Conservation (phyloP, 2,888 invertebrate genomes). For the Ommatoiulus sabulosus region DNA sequence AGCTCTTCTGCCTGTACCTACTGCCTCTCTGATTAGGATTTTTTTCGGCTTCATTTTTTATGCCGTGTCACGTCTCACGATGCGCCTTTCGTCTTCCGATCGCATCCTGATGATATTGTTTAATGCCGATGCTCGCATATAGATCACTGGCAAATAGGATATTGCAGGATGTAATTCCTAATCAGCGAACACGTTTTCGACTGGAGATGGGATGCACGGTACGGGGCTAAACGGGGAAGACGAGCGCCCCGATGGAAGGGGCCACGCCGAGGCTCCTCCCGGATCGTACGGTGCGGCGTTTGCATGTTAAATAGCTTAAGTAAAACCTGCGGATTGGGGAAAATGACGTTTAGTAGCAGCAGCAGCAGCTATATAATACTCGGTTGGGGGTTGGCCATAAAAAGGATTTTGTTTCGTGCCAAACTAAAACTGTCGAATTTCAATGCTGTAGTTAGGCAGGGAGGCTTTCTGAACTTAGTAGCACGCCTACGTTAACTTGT, state of each 20-base stretch:
- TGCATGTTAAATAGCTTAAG: background rate
- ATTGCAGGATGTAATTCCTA: constrained; percentile 48
- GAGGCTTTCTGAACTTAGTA: background rate
- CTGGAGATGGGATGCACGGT: background rate
- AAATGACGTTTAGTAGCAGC: background rate
- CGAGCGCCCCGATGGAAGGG: background rate
- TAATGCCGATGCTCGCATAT: constrained; percentile 15
- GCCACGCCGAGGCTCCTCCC: background rate
- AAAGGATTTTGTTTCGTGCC: background rate
- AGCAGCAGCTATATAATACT: background rate
- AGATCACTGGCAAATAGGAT: constrained; percentile 48
- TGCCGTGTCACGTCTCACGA: constrained; percentile 39
- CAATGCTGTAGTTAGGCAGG: background rate
- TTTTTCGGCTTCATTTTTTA: constrained; percentile 35
- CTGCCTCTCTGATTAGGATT: constrained; percentile 26
- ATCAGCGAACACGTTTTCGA: constrained; percentile 25
- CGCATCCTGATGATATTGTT: constrained; percentile 6
- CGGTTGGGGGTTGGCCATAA: constrained; percentile 26
- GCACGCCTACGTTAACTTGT: background rate
- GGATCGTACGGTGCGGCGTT: background rate
- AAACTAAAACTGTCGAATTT: background rate
- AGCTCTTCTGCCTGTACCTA: constrained; percentile 8
- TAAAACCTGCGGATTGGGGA: background rate
- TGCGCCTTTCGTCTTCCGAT: constrained; percentile 38
- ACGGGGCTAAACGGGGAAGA: background rate